Evolutionary conservation across 2,888 invertebrate species (phyloP).

Genomic region (Lissocephala sabroskyi): DNA sequence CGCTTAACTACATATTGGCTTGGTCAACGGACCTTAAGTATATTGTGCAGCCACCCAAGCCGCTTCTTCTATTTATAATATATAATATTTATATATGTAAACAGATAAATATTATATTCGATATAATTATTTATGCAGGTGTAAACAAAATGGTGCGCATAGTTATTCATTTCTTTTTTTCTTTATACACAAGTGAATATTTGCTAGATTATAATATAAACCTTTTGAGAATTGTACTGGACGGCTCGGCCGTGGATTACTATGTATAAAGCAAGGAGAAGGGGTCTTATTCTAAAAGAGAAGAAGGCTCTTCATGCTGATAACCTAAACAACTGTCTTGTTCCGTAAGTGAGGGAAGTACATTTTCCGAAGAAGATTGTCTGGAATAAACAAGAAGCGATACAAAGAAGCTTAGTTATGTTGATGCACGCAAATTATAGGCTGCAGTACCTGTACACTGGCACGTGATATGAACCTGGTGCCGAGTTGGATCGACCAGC

Average conservation of each 20-base stretch:
- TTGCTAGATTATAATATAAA: no score
- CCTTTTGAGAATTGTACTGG: conserved; percentile 16
- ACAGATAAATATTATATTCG: no score
- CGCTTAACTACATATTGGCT: no score
- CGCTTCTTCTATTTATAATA: no score
- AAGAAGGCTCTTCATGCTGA: conserved; percentile 36
- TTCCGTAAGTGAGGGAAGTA: conserved; percentile 74
- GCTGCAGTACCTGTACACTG: conserved; percentile 37
- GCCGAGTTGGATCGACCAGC: conserved; percentile 84
- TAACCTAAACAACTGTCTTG: conserved; percentile 53
- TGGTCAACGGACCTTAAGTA: no score
- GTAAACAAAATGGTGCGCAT: no score
- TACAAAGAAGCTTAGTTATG: not conserved
- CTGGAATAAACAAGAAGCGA: conserved; percentile 47
- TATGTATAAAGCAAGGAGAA: conserved; percentile 19
- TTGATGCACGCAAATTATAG: not conserved
- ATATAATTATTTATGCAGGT: conserved; percentile 8
- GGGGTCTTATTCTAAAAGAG: no score
- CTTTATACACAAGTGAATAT: conserved; percentile 26
- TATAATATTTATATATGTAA: no score
- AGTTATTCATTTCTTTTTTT: no score
- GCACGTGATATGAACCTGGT: conserved; percentile 77
- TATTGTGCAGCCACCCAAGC: no score
- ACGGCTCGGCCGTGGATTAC: conserved; percentile 22
- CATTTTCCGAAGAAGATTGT: conserved; percentile 74